Percentiles rank a stretch among this genome's conserved stretches.
Conservation (phyloP, 1,140 invertebrate species). For the Meloidogyne exigua region DNA sequence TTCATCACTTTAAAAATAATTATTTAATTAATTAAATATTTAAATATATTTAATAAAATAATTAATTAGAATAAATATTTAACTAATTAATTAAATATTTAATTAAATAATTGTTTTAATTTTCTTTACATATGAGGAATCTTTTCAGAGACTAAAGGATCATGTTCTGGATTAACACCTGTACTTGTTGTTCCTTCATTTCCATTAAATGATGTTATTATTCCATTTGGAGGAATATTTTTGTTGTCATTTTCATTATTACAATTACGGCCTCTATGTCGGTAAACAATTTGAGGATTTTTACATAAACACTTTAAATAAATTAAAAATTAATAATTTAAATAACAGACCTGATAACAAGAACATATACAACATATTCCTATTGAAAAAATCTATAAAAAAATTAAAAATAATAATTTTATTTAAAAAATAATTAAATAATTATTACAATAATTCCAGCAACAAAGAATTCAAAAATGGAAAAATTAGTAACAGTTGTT, state of each 20-base stretch:
- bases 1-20: constrained; percentile 12
- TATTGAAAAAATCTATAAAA: not conserved
- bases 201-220: not conserved
- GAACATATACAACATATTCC: not conserved
- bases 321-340: not conserved
- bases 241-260: not conserved
- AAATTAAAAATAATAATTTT: not conserved
- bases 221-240: not conserved
- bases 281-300: not conserved
- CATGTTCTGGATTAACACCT: not conserved
- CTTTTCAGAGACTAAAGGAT: not conserved
- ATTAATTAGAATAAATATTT: not conserved
- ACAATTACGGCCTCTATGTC: not conserved
- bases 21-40: too few species aligned
- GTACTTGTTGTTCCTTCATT: not conserved
- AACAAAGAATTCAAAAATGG: constrained; percentile 18
- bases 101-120: not conserved
- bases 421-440: not conserved
- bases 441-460: constrained; percentile 10
- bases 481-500: not conserved
- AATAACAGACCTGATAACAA: not conserved
- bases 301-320: not conserved
- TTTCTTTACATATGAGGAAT: not conserved
- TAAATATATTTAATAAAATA: not conserved
- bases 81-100: not conserved